Conservation (phyloP, 2,797 vertebrate species). For the Pseudochirops cupreus region DNA sequence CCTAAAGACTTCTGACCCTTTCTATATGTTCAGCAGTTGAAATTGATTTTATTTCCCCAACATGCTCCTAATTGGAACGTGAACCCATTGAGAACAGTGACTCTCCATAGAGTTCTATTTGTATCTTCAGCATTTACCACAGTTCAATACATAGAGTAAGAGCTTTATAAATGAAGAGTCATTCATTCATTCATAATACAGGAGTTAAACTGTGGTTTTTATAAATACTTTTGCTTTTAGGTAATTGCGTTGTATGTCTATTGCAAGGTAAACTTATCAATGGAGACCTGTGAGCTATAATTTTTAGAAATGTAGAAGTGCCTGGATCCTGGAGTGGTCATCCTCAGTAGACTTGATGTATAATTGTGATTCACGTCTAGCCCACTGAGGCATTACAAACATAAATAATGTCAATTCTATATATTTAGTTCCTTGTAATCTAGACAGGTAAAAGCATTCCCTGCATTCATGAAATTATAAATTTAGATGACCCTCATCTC, state of each 20-base stretch:
- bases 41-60: background rate
- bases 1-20: background rate
- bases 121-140: background rate
- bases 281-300: background rate
- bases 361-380: background rate
- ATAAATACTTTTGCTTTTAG: background rate
- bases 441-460: background rate
- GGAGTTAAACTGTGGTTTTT: background rate
- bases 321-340: background rate
- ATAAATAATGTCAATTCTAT: background rate
- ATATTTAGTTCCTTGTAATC: background rate
- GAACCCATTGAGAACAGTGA: background rate
- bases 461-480: background rate
- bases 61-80: background rate
- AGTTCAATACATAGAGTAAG: background rate
- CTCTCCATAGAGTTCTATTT: background rate
- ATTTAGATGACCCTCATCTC: background rate
- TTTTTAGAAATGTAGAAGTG: background rate
- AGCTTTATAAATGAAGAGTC: background rate
- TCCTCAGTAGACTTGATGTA: background rate
- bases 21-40: background rate
- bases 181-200: background rate
- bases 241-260: background rate
- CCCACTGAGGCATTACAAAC: background rate
- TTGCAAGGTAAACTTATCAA: background rate